Conservation (phyloP, 2,888 invertebrate species). For the Drosophila engyochracea region DNA sequence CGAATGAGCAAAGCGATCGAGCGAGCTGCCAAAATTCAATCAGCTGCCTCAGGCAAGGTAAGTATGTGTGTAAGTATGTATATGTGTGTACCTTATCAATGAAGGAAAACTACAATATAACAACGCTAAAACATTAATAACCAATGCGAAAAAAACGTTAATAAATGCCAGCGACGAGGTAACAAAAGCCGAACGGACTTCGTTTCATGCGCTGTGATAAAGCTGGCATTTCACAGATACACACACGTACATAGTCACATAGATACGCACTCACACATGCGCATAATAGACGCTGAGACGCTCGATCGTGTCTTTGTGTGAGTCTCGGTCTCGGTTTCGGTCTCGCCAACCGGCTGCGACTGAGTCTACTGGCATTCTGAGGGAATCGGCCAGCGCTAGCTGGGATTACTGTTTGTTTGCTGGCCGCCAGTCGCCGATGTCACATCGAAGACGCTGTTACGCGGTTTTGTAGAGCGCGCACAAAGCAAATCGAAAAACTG, state of each 20-base stretch:
- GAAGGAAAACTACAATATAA: conserved; percentile 75
- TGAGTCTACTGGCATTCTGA: conserved; percentile 52
- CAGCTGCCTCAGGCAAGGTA: conserved; percentile 22
- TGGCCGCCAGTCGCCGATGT: conserved; percentile 75
- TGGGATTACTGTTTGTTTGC: conserved; percentile 71
- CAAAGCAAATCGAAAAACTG: conserved; percentile 3
- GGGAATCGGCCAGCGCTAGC: conserved; percentile 54
- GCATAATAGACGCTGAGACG: conserved; percentile 53
- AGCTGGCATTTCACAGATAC: conserved; percentile 60
- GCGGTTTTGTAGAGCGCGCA: conserved; percentile 57
- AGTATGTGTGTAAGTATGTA: background rate
- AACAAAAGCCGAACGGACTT: conserved; percentile 60
- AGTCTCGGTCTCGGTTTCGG: conserved; percentile 3
- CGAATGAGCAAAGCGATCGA: conserved; percentile 38
- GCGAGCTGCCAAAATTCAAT: conserved; percentile 44
- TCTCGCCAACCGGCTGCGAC: conserved; percentile 43
- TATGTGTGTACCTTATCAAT: conserved; percentile 55
- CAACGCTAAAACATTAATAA: conserved; percentile 63
- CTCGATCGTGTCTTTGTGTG: conserved; percentile 67
- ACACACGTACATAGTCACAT: conserved; percentile 17
- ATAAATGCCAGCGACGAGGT: conserved; percentile 29
- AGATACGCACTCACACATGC: conserved; percentile 23
- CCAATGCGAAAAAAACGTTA: conserved; percentile 61
- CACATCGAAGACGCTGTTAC: conserved; percentile 74
- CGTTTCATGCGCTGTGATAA: conserved; percentile 58